Conservation (phyloP, 2,113 vertebrate species). For the Tychaedon coryphoeus region DNA sequence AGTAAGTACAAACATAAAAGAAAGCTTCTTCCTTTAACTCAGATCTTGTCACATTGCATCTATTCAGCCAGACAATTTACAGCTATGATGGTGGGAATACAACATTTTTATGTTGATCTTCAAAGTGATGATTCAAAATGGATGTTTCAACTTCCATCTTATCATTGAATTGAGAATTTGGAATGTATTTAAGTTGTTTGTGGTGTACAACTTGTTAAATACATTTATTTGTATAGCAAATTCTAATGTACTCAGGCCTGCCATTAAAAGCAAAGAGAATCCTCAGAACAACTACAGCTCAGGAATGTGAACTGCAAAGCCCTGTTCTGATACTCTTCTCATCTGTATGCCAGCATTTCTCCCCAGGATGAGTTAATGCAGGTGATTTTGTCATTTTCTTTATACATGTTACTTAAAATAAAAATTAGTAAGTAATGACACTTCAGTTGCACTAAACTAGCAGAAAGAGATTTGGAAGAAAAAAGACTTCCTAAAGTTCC, state of each 20-base stretch:
- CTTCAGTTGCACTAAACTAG: background rate
- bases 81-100: background rate
- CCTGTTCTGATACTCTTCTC: background rate
- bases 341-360: background rate
- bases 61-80: background rate
- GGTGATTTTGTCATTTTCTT: background rate
- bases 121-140: background rate
- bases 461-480: background rate
- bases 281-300: background rate
- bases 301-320: background rate
- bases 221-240: background rate
- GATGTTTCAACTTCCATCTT: background rate
- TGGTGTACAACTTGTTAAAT: background rate
- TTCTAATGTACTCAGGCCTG: background rate
- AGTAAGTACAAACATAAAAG: background rate
- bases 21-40: background rate
- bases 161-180: background rate
- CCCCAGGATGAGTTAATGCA: background rate
- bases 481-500: background rate
- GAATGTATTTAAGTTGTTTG: background rate
- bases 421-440: background rate
- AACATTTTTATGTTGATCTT: background rate
- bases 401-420: background rate
- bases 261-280: background rate
- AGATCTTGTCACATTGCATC: background rate